Base-by-base conservation (phyloP, 1,140 invertebrate species). In the honey bee (Apis mellifera) region DNA sequence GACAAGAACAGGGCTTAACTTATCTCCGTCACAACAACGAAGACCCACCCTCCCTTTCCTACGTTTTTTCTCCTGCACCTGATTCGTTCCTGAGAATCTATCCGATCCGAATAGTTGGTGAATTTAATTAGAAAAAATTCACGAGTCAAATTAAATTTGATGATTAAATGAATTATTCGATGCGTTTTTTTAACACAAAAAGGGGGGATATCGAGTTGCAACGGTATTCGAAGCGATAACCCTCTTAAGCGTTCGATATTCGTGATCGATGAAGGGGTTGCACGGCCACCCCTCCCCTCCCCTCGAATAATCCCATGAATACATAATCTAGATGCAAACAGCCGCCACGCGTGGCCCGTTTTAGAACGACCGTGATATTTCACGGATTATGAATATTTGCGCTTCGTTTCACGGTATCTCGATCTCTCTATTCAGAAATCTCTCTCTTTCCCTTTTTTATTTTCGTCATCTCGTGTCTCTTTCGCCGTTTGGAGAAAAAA, bases 1-100 rank as follows among this genome's bases (percentile, higher is more conserved):
- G 92, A 92, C 93, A 91, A 93, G 91, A 94, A 93, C 88, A 87
- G 90, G 70, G 90, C 93, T 94, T 93, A 94, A 93, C 92, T 93
- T 92, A 92, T 93, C 90, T 91, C 84, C 91, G 92, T 93, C 91
- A 93, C 90, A 93, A 94, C 91, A 93, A 65, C 60, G 54, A 82
- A 62, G 82, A 71, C 72, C 79, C 85, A 77, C 76, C 57, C 60
- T 76, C 26, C 68, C 77, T 65, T 76, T 76, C 76, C 59, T n/a
- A 72, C 26, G 79, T 70, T 8, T 8, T 55, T 7, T 5, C 1
- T 11, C 21, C 50, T 88, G 59, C 86, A 88, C 84, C 84, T 88
- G 86, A 88, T 73, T 19, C 75, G 17, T n/a, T 19, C 60, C 32
- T 23, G 15, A 5, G 65, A 21, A 54, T 26, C 42, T 32, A 32